phyloP scores from a whole-genome alignment of 2,888 invertebrate genomes.

The Conomelus anceps region DNA sequence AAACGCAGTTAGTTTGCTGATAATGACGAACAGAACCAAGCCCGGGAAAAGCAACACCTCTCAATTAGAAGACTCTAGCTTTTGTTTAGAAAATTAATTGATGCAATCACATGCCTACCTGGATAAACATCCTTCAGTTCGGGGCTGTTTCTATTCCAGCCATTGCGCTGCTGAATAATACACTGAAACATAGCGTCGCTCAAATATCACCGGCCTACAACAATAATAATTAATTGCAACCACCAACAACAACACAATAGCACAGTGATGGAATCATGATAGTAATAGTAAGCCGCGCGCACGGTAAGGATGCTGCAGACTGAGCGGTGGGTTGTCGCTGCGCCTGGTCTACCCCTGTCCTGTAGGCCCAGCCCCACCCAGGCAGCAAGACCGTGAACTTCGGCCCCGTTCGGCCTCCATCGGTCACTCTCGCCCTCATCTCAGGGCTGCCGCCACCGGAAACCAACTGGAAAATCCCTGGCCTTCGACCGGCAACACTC shows the following conservation, averaged over 20 bases:
- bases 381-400: conserved; percentile 22
- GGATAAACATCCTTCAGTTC: conserved; percentile 66
- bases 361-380: conserved; percentile 11
- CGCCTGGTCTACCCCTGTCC: conserved; percentile 15
- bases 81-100: not conserved
- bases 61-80: not conserved
- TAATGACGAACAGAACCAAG: not conserved
- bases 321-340: not conserved
- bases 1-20: not conserved
- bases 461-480: not conserved
- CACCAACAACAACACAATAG: not conserved
- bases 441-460: conserved; percentile 1
- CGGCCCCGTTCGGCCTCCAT: conserved; percentile 14
- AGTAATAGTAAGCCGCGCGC: too few species aligned
- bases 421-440: conserved; percentile 16
- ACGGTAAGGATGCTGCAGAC: not conserved
- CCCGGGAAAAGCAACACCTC: not conserved
- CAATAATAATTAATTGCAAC: not conserved
- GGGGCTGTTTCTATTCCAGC: conserved; percentile 65
- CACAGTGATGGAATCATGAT: not conserved
- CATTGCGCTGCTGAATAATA: conserved; percentile 71
- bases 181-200: conserved; percentile 63
- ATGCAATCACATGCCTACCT: conserved; percentile 48
- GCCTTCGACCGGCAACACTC: not conserved
- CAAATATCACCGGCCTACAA: not conserved